Conservation (phyloP, 1,140 invertebrate genomes). For the Drosophila seguyi region DNA sequence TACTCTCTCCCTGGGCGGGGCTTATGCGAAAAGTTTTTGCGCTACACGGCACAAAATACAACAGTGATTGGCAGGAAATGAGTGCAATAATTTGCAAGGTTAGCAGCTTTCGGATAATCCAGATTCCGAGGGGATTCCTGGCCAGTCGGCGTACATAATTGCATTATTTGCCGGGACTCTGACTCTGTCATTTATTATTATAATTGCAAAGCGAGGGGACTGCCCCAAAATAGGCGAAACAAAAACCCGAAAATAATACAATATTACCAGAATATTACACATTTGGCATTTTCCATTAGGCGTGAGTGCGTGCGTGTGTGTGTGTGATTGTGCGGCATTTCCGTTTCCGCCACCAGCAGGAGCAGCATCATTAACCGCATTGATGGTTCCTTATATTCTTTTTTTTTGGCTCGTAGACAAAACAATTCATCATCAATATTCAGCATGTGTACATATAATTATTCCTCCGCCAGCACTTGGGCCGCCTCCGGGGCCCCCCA, state of each 20-base stretch:
- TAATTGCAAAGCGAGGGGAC: slow-evolving; percentile 44
- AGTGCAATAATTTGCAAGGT: slow-evolving; percentile 43
- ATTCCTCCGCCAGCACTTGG: slow-evolving; percentile 35
- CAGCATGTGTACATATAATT: slow-evolving; percentile 72
- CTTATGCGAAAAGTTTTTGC: slow-evolving; percentile 36
- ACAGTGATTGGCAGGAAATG: slow-evolving; percentile 43
- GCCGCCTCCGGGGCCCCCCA: neutral
- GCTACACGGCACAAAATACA: neutral
- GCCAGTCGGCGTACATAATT: slow-evolving; percentile 34
- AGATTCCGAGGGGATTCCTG: slow-evolving; percentile 7
- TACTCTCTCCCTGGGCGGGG: neutral
- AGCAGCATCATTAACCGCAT: slow-evolving; percentile 71
- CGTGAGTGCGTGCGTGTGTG: slow-evolving; percentile 16
- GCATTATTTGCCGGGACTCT: slow-evolving; percentile 19
- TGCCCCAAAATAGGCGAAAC: neutral
- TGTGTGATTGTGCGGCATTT: slow-evolving; percentile 31
- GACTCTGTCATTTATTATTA: slow-evolving; percentile 72
- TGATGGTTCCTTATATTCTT: slow-evolving; percentile 15
- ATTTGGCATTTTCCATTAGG: slow-evolving; percentile 8
- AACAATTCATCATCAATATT: slow-evolving; percentile 73
- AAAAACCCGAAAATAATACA: slow-evolving; percentile 42
- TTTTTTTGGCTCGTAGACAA: slow-evolving; percentile 21
- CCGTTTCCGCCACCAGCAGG: slow-evolving; percentile 43
- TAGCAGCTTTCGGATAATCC: slow-evolving; percentile 14
- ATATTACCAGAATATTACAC: slow-evolving; percentile 15